Conservation (phyloP, 2,888 invertebrate genomes). For the Drosophila helvetica region DNA sequence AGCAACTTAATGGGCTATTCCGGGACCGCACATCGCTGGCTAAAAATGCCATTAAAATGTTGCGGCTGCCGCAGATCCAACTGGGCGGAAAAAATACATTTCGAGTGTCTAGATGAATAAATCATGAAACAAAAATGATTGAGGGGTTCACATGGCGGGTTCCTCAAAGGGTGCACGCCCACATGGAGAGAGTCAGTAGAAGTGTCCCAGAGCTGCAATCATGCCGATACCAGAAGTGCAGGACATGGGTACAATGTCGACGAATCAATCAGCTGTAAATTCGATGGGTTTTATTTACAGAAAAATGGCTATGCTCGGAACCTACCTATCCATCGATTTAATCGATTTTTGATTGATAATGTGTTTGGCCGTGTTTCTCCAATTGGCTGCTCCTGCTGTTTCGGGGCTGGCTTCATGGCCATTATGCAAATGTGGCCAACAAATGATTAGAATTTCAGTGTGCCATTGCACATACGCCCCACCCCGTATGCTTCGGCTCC, state of each 20-base stretch:
- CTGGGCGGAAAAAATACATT: constrained; percentile 48
- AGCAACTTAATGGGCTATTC: constrained; percentile 35
- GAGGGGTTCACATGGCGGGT: constrained; percentile 22
- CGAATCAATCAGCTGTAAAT: constrained; percentile 61
- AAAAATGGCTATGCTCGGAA: background rate
- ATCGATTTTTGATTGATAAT: constrained; percentile 73
- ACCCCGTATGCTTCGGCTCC: constrained; percentile 51
- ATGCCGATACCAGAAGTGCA: constrained; percentile 13
- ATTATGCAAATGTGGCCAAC: constrained; percentile 66
- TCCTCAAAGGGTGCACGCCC: background rate
- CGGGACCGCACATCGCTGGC: constrained; percentile 41
- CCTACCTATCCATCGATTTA: constrained; percentile 62
- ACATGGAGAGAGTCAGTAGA: background rate
- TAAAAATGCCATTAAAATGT: constrained; percentile 63
- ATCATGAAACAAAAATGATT: constrained; percentile 68
- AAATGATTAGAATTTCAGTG: constrained; percentile 70
- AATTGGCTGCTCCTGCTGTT: constrained; percentile 10
- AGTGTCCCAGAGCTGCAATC: constrained; percentile 24
- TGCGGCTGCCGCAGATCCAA: constrained; percentile 55
- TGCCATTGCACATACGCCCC: constrained; percentile 56
- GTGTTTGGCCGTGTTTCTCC: constrained; percentile 44
- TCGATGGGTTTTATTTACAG: constrained; percentile 47
- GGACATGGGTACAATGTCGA: constrained; percentile 15
- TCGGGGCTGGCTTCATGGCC: constrained; percentile 39
- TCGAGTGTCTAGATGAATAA: constrained; percentile 62